Evolutionary conservation across 2,797 vertebrate species (phyloP), one percentile per base, ranked within the genome.

Genomic region (Urophycis tenuis): DNA sequence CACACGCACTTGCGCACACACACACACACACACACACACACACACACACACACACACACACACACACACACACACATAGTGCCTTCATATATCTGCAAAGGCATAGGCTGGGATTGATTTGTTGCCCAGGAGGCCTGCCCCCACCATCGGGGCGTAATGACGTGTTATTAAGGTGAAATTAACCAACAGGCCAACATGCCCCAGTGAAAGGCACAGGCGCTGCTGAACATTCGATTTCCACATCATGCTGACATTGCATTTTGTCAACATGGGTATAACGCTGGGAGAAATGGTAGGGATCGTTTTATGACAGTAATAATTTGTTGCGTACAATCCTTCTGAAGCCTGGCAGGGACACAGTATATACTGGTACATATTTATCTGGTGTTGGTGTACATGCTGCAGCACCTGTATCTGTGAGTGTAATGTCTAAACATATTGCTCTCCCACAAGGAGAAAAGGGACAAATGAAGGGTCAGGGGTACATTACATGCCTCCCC

Each of bases 11-110:
- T 10, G 11, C 53, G n/a, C n/a, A 64, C 53, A 11, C 25, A 25
- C 22, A 60, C 6, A 10, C 53, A 25, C 19, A 22, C 45, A 53
- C 45, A 22, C 45, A 49, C 45, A 22, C 19, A 22, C 45, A 6
- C 39, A 15, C 39, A 36, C 1, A 36, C 35, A 36, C 35, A 36
- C 35, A 36, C 1, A 36, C 3, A 36, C 35, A 36, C 35, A 36
- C 1, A 36, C 35, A 36, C 3, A 3, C 35, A 39, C 45, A 72
- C 84, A 87, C 82, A 84, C 14, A 25, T 86, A 91, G 87, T 89
- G 89, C 91, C 90, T 88, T 88, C 25, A 12, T 67, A n/a, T 67
- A 9, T 67, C 60, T 29, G n/a, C 60, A 29, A 67, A 67, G 60
- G 60, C 60, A 25, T 4, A 67, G 60, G 25, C 60, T 10, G 60